A percentile compares a stretch with the other conserved stretches of the same genome.
These are phyloP conservation scores for Napeogenes inachia DNA, from an alignment of 2,888 invertebrate genomes.

Conservation along the genomic window DNA sequence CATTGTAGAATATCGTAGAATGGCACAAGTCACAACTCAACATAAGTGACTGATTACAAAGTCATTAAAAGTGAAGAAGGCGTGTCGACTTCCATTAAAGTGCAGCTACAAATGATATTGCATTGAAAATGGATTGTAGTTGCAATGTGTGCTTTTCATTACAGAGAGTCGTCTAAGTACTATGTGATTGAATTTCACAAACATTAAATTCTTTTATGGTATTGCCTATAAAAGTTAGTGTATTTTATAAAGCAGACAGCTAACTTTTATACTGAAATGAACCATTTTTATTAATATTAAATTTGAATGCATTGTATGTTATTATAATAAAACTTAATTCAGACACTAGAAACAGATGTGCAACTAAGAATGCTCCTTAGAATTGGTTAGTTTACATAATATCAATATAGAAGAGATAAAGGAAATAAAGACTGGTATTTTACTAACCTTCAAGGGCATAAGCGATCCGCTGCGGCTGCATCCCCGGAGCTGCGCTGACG, in stretches of 20 bases:
- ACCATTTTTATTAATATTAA: too few species aligned
- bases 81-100: constrained; percentile 45
- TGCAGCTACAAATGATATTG: constrained; percentile 45
- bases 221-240: not conserved
- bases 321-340: too few species aligned
- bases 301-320: too few species aligned
- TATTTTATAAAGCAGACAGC: not conserved
- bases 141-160: not conserved
- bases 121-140: constrained; percentile 54
- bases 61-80: constrained; percentile 34
- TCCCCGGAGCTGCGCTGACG: constrained; percentile 81
- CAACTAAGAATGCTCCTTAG: too few species aligned
- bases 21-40: constrained; percentile 5
- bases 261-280: too few species aligned
- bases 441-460: constrained; percentile 84
- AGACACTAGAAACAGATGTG: too few species aligned
- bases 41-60: not conserved
- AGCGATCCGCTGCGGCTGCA: constrained; percentile 83
- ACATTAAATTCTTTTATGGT: constrained; percentile 2
- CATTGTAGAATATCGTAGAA: constrained; percentile 7
- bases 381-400: not conserved
- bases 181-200: constrained; percentile 4
- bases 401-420: constrained; percentile 16
- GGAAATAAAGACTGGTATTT: not conserved
- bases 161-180: not conserved